phyloP scores from a whole-genome alignment of 2,797 vertebrate genomes.

The Buceros bicornis region DNA sequence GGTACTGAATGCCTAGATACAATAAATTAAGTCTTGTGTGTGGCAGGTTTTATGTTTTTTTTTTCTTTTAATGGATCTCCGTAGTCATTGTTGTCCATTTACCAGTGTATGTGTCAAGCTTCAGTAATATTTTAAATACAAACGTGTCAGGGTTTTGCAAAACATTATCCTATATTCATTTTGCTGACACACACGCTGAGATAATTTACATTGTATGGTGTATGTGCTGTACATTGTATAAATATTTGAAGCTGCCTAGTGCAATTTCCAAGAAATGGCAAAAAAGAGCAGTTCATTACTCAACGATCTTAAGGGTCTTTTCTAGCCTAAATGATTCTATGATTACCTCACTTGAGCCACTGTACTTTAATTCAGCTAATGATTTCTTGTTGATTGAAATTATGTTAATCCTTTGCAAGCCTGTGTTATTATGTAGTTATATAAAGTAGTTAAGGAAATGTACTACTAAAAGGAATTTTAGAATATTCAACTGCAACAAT shows the following conservation, averaged over 20 bases:
- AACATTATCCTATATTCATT: neutral
- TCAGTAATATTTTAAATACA: neutral
- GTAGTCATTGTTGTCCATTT: neutral
- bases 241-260: slow-evolving; percentile 2
- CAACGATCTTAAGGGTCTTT: neutral
- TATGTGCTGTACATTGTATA: neutral
- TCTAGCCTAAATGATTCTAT: neutral
- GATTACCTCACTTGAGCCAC: neutral
- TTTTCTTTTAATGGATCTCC: neutral
- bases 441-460: slow-evolving; percentile 8
- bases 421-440: neutral
- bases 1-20: neutral
- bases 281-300: neutral
- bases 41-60: neutral
- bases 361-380: neutral
- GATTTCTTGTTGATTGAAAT: slow-evolving; percentile 4
- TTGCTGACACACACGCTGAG: neutral
- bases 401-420: neutral
- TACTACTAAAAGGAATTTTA: neutral
- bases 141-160: neutral
- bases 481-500: neutral
- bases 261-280: neutral
- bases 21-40: neutral
- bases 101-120: neutral
- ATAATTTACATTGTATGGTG: neutral